Percentiles rank a stretch among this genome's conserved stretches.
Evolutionary conservation across 2,113 vertebrate genomes (phyloP).

Genomic region (Oryzias woworae): DNA sequence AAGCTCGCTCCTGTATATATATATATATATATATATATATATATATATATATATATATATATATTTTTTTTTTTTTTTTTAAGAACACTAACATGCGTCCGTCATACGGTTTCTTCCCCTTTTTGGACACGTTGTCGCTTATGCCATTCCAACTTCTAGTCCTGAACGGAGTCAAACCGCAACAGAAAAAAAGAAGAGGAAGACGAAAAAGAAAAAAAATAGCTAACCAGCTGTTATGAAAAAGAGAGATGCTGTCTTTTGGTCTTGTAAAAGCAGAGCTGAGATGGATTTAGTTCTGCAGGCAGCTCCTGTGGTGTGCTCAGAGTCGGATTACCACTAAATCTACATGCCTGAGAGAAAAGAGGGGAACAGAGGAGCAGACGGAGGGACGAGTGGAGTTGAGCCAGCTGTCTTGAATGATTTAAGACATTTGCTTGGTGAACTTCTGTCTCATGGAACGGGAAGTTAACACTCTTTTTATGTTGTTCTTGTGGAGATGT

Average conservation of each 20-base stretch:
- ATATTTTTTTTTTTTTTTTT: too few relatives aligned
- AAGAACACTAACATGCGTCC: slow-evolving; percentile 36
- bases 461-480: slow-evolving; percentile 38
- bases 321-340: slow-evolving; percentile 72
- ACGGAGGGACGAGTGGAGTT: slow-evolving; percentile 9
- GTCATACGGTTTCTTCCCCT: slow-evolving; percentile 19
- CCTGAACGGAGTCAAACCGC: slow-evolving; percentile 1
- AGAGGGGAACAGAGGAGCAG: slow-evolving; percentile 18
- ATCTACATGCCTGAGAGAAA: slow-evolving; percentile 57
- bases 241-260: slow-evolving; percentile 16
- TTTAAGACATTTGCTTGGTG: slow-evolving; percentile 46
- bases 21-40: too few relatives aligned
- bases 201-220: neutral
- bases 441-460: slow-evolving; percentile 45
- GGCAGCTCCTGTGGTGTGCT: slow-evolving; percentile 58
- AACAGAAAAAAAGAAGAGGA: neutral
- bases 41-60: too few relatives aligned
- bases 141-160: neutral
- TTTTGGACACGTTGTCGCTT: neutral
- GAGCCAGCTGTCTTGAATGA: slow-evolving; percentile 38
- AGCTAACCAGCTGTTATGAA: neutral
- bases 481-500: slow-evolving; percentile 44
- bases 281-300: slow-evolving; percentile 53
- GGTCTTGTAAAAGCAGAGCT: slow-evolving; percentile 54
- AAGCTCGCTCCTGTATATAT: too few relatives aligned